Conservation (phyloP, 2,888 invertebrate species). For the Pseudolycoriella hygida region DNA sequence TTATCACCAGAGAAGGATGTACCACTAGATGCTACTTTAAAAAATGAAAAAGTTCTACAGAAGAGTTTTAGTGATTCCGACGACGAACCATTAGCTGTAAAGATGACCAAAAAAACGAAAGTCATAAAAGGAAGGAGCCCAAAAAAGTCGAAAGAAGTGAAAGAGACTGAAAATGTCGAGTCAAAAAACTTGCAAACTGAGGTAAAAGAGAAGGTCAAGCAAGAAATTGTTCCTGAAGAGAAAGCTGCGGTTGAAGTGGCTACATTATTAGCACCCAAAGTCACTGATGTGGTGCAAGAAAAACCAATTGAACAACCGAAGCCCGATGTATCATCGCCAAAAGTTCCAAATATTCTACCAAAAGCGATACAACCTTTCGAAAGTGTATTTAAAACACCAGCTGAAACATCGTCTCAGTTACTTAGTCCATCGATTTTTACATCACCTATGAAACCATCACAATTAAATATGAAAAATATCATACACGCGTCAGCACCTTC, state of each 20-base stretch:
- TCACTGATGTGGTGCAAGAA: background rate
- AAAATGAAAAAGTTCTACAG: conserved; percentile 16
- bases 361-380: background rate
- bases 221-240: no score
- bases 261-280: background rate
- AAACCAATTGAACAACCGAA: background rate
- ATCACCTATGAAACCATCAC: background rate
- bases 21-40: no score
- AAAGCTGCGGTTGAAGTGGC: background rate
- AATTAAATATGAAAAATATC: background rate
- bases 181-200: background rate
- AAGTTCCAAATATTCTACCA: background rate
- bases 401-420: conserved; percentile 4
- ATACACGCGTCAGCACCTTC: background rate
- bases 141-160: background rate
- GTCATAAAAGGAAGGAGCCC: background rate
- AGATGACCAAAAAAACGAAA: conserved; percentile 27
- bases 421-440: conserved; percentile 4
- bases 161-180: conserved; percentile 10
- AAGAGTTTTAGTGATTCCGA: conserved; percentile 43
- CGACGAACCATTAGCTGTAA: conserved; percentile 42
- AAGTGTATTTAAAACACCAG: conserved; percentile 5
- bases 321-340: background rate
- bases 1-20: background rate
- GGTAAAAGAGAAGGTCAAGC: background rate